Percentiles rank a stretch among this genome's conserved stretches.
These are phyloP conservation scores for Cyphomyrmex costatus DNA, from an alignment of 1,140 invertebrate genomes.

Conservation along the genomic window DNA sequence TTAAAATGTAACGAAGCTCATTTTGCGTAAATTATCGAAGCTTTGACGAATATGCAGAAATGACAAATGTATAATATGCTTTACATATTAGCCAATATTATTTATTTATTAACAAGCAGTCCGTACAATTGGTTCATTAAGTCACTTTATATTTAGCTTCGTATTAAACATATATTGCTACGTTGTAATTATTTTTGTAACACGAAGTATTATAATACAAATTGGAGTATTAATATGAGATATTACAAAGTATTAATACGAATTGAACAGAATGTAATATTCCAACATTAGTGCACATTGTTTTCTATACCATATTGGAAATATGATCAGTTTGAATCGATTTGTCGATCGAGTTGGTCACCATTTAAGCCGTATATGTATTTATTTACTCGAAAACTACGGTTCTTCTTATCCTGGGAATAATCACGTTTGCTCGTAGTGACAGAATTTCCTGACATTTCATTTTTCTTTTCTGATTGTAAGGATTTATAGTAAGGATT, in stretches of 20 bases:
- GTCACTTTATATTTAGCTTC: conserved; percentile 9
- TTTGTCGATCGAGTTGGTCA: not conserved
- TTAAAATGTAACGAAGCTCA: not conserved
- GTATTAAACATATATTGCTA: not conserved
- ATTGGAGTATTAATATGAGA: not conserved
- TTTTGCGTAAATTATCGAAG: not conserved
- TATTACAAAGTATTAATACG: conserved; percentile 20
- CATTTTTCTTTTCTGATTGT: not conserved
- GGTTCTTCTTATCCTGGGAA: not conserved
- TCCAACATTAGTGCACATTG: not conserved
- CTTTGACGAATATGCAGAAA: not conserved
- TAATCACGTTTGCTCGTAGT: not conserved
- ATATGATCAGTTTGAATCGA: not conserved
- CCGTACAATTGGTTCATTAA: not conserved
- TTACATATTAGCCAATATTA: not conserved
- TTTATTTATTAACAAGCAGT: not conserved
- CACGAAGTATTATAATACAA: not conserved
- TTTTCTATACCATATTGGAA: not conserved
- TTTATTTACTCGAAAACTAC: conserved; percentile 18
- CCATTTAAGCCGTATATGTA: not conserved
- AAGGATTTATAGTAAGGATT: too few species aligned
- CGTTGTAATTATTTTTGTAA: conserved; percentile 40
- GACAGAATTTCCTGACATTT: not conserved
- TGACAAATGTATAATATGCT: conserved; percentile 1
- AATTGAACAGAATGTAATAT: not conserved